Base-by-base conservation (phyloP, 2,797 vertebrate genomes). In the Cyclura pinguis region DNA sequence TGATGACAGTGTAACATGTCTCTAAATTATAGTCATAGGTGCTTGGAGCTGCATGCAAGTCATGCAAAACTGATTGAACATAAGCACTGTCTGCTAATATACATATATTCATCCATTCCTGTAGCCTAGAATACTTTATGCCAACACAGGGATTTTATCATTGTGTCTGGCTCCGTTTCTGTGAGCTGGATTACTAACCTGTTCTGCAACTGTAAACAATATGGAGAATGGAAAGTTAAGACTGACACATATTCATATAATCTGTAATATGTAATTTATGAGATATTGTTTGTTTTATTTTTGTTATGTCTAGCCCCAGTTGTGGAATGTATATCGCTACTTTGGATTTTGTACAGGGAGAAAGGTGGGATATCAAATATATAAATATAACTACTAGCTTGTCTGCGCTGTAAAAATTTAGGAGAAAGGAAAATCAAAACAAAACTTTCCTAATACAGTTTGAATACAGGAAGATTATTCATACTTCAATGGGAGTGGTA, bases 1-100 rank as follows among this genome's bases (percentile, higher is more conserved):
- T 74, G 32, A 72, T 0, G 2, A 84, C 52, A 83, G 77, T 83
- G 38, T 69, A 64, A 14, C 24, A 42, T 3, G 59, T 80, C 0
- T 80, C 57, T 22, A 89, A 93, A 67, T 85, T 85, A 16, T 81
- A n/a, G 38, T 42, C 38, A 42, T 77, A 9, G 7, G 6, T 77
- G 18, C 16, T 77, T 77, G 38, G 86, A 84, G 10, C 0, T 73
- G 32, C 3, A 77, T 47, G 35, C 47, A 38, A 50, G 9, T 50
- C 24, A 12, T 78, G 22, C 22, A 13, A 12, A 22, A 9, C 3
- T 78, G 42, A 50, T 50, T 24, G 50, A 50, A 24, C 22, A 78
- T 29, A 9, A 78, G 77, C 16, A 76, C 42, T 20, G 20, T 38
- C 18, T 14, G 42, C 5, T 42, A 38, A 76, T 76, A 22, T 74